Base-by-base conservation (phyloP, 1,140 invertebrate genomes). In the Zaprionus lachaisei region DNA sequence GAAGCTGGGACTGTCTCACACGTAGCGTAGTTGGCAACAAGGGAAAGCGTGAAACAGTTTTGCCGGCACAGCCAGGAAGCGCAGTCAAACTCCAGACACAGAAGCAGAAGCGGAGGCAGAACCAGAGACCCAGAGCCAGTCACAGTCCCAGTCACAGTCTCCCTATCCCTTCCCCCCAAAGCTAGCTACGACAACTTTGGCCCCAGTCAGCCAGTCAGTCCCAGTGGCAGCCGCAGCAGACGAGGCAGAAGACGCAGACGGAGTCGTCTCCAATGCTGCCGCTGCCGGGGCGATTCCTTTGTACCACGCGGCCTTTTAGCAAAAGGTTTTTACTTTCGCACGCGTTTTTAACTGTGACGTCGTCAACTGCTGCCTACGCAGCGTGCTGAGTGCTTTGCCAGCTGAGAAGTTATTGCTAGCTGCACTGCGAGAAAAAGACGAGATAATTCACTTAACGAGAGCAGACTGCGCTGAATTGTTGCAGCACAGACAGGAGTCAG, bases 271-370 rank as follows among this genome's bases (percentile, higher is more conserved):
- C 81, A 78, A 70, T 78, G 80, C 80, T 76, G 66, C 57, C 64
- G 67, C 77, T 34, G 67, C 67, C 20, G 22, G 15, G 74, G 61
- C 69, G 72, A 73, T 84, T 87, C 82, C 81, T 89, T 87, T 87
- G 85, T 89, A 81, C 63, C 65, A 56, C 62, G 41, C 41, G 44
- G 54, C 67, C 77, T 77, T 80, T 76, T 77, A 57, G 58, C 61
- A 72, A 47, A 47, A 67, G 72, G 68, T 87, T 87, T 89, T 89
- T 87, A 89, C 84, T 89, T 87, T 87, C 84, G 81, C 81, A 84
- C 84, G 84, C 84, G 74, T 22, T 62, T 67, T 61, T n/a, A 47
- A 72, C 81, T 80, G 77, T 78, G 77, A 80, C 79, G 81, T 77
- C 68, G 77, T 77, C 83, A 77, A 77, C 68, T 66, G 70, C 67